Evolutionary conservation across 2,113 vertebrate species (phyloP).

Genomic region (Istiophorus platypterus): DNA sequence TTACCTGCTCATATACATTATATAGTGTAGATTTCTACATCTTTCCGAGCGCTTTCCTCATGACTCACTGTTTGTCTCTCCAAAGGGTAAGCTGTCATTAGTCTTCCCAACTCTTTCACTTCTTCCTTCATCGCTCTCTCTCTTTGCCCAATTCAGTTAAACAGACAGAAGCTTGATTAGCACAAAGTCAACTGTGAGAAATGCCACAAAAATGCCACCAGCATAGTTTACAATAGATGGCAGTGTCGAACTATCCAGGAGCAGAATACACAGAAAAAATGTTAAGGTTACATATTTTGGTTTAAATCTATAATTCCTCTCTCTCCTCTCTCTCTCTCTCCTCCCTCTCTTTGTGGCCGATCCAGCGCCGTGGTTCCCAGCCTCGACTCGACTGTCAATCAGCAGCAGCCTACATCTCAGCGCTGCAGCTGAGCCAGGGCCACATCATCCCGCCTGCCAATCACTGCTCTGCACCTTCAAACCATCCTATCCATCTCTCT

Average conservation of each 20-base stretch:
- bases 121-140: background rate
- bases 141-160: background rate
- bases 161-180: slow-evolving; percentile 20
- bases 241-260: slow-evolving; percentile 71
- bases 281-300: slow-evolving; percentile 51
- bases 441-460: slow-evolving; percentile 81
- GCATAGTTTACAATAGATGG: slow-evolving; percentile 68
- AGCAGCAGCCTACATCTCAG: slow-evolving; percentile 74
- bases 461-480: slow-evolving; percentile 75
- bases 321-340: slow-evolving; percentile 29
- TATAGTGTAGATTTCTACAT: background rate
- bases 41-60: background rate
- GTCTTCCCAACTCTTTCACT: background rate
- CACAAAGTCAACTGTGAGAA: slow-evolving; percentile 24
- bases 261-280: slow-evolving; percentile 33
- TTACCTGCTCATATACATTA: slow-evolving; percentile 2
- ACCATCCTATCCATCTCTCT: slow-evolving; percentile 75
- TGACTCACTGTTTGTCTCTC: slow-evolving; percentile 29
- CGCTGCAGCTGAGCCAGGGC: slow-evolving; percentile 80
- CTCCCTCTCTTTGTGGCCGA: slow-evolving; percentile 58
- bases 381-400: slow-evolving; percentile 79
- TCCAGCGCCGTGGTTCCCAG: slow-evolving; percentile 71
- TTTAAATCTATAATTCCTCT: slow-evolving; percentile 63
- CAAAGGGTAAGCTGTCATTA: background rate
- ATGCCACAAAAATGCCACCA: slow-evolving; percentile 32